Evolutionary conservation across 1,140 invertebrate genomes (phyloP).

Genomic region (Danaus plexippus): DNA sequence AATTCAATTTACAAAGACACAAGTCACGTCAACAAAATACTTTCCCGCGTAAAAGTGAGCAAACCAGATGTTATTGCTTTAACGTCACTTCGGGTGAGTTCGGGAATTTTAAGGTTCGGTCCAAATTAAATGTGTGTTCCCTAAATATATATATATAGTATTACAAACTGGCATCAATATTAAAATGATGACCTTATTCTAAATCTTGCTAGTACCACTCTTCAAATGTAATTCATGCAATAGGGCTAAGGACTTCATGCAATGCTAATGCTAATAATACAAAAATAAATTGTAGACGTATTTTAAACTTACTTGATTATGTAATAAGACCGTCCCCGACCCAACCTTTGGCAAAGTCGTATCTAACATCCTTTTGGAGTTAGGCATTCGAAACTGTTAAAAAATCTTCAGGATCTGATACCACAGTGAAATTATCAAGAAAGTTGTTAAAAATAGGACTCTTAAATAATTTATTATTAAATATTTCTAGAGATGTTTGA

Average conservation of each 20-base stretch:
- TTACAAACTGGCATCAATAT: slow-evolving; percentile 30
- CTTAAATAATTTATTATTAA: too few relatives aligned
- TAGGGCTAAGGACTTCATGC: slow-evolving; percentile 12
- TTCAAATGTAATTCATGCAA: slow-evolving; percentile 25
- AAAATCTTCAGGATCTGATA: slow-evolving; percentile 45
- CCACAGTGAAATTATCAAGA: slow-evolving; percentile 22
- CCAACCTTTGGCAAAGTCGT: slow-evolving; percentile 44
- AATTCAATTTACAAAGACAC: too few relatives aligned
- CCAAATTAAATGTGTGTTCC: too few relatives aligned
- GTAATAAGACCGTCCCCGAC: slow-evolving; percentile 46
- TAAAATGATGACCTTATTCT: slow-evolving; percentile 4
- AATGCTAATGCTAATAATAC: neutral
- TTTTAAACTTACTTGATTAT: slow-evolving; percentile 31
- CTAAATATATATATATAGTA: too few relatives aligned
- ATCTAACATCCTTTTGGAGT: slow-evolving; percentile 37
- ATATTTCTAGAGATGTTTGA: too few relatives aligned
- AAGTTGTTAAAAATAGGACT: too few relatives aligned
- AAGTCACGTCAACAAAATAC: too few relatives aligned
- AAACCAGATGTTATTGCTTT: too few relatives aligned
- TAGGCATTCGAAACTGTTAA: slow-evolving; percentile 39
- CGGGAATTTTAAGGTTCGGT: too few relatives aligned
- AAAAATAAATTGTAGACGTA: slow-evolving; percentile 1
- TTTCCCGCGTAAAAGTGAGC: too few relatives aligned
- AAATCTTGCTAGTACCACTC: neutral
- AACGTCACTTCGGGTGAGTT: too few relatives aligned